Percentiles rank a stretch among this genome's conserved stretches.
Evolutionary conservation across 2,113 vertebrate species (phyloP).

Genomic region (Macquaria ambigua): DNA sequence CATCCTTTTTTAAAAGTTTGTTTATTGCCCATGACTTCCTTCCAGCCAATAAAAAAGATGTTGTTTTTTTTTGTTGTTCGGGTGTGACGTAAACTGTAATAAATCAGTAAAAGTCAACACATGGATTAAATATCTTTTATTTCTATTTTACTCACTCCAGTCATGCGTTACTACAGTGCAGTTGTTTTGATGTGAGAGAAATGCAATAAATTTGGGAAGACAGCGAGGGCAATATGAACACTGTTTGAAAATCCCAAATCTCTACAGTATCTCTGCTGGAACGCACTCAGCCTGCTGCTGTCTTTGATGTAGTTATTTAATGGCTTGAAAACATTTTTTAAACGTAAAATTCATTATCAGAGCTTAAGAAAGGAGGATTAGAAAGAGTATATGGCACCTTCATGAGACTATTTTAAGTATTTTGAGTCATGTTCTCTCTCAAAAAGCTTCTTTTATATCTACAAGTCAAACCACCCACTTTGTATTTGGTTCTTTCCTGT

Average conservation of each 20-base stretch:
- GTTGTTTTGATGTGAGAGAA: background rate
- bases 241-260: background rate
- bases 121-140: conserved; percentile 31
- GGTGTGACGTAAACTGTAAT: background rate
- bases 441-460: background rate
- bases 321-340: background rate
- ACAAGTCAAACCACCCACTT: background rate
- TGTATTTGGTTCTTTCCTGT: background rate
- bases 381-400: background rate
- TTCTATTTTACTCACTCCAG: background rate
- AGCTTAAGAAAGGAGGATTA: background rate
- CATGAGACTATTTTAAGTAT: background rate
- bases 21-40: background rate
- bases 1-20: background rate
- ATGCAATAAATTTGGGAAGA: background rate
- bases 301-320: background rate
- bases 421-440: background rate
- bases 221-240: background rate
- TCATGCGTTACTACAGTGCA: background rate
- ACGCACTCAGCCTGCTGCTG: background rate
- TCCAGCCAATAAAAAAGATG: too few relatives aligned
- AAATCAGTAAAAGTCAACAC: background rate
- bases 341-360: background rate
- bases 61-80: background rate
- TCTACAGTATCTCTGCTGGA: conserved; percentile 3